phyloP scores from a whole-genome alignment of 2,113 vertebrate species.

The Phrynocephalus versicolor region DNA sequence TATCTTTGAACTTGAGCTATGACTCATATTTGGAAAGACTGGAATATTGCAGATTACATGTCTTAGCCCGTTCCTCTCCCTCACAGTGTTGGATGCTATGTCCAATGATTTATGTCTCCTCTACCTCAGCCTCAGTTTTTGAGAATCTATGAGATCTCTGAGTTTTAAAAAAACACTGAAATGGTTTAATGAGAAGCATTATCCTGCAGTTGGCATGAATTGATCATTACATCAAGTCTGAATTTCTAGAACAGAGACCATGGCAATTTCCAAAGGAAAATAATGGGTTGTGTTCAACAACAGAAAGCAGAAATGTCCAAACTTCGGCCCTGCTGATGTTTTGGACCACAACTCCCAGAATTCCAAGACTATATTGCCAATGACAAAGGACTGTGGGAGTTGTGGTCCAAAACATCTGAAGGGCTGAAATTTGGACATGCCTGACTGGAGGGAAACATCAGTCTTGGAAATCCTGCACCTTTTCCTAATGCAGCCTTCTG shows the following conservation, averaged over 20 bases:
- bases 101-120: background rate
- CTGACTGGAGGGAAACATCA: background rate
- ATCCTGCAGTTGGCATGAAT: background rate
- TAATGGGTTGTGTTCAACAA: background rate
- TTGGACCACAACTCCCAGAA: no score
- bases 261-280: background rate
- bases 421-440: no score
- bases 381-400: no score
- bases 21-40: slow-evolving; percentile 48
- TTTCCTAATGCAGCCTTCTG: background rate
- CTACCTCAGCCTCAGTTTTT: background rate
- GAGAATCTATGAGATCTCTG: background rate
- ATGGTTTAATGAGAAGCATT: background rate
- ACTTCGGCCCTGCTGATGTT: no score
- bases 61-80: slow-evolving; percentile 14
- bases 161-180: background rate
- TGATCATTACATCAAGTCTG: no score
- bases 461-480: background rate
- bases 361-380: no score
- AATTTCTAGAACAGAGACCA: background rate
- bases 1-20: slow-evolving; percentile 54
- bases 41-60: slow-evolving; percentile 41
- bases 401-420: no score
- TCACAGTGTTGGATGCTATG: background rate
- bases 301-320: no score